phyloP scores from a whole-genome alignment of 1,140 invertebrate species.

The Drosophila ficusphila region DNA sequence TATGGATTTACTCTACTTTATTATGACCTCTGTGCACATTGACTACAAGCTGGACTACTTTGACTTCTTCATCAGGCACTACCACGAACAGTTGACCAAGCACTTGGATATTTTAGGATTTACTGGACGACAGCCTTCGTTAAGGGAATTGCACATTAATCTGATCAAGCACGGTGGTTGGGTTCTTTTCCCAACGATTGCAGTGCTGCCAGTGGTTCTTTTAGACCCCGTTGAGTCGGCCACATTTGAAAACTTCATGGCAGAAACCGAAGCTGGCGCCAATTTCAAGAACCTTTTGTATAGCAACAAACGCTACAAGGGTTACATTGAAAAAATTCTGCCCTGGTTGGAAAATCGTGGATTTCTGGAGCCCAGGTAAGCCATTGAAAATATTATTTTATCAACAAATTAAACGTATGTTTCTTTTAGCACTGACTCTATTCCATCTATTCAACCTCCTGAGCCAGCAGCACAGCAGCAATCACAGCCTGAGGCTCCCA shows the following conservation, averaged over 20 bases:
- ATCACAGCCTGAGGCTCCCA: background rate
- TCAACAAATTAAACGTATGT: background rate
- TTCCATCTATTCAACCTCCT: background rate
- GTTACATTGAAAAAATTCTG: slow-evolving; percentile 54
- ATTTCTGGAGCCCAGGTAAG: slow-evolving; percentile 51
- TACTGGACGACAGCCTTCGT: slow-evolving; percentile 29
- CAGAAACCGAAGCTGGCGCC: slow-evolving; percentile 5
- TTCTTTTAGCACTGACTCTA: background rate
- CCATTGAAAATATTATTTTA: background rate
- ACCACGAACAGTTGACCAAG: slow-evolving; percentile 64
- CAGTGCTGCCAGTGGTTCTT: slow-evolving; percentile 61
- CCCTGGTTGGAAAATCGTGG: slow-evolving; percentile 76
- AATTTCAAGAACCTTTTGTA: slow-evolving; percentile 62
- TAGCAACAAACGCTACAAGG: slow-evolving; percentile 41
- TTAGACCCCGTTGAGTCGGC: slow-evolving; percentile 55
- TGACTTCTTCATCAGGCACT: slow-evolving; percentile 66
- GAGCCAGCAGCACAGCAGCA: background rate
- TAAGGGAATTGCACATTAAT: slow-evolving; percentile 58
- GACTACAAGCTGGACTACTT: slow-evolving; percentile 67
- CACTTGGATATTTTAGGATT: slow-evolving; percentile 60
- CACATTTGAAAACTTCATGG: slow-evolving; percentile 68
- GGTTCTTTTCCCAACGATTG: slow-evolving; percentile 21
- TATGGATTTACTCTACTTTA: slow-evolving; percentile 63
- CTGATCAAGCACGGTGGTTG: slow-evolving; percentile 51
- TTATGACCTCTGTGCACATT: slow-evolving; percentile 64